Percentiles rank a stretch among this genome's conserved stretches.
phyloP scores from a whole-genome alignment of 2,888 invertebrate species.

The Hypselothyrea guttata region DNA sequence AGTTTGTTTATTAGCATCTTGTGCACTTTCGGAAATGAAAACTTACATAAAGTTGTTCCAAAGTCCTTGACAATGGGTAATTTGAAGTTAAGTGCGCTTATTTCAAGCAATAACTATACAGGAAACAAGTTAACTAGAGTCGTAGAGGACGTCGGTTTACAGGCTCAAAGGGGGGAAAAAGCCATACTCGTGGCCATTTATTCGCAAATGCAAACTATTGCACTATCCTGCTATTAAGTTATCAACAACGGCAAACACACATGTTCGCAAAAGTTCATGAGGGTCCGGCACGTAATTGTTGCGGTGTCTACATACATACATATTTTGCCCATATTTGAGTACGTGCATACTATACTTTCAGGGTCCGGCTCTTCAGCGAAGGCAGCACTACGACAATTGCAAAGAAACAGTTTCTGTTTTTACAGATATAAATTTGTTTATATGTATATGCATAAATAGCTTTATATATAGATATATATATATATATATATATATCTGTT shows the following conservation, averaged over 20 bases:
- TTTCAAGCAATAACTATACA: conserved; percentile 35
- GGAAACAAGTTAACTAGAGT: conserved; percentile 4
- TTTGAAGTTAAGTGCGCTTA: conserved; percentile 55
- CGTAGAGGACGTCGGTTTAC: neutral
- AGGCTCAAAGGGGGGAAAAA: neutral
- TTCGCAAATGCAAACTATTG: conserved; percentile 55
- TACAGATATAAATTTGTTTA: no score
- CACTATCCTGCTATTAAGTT: conserved; percentile 69
- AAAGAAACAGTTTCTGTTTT: no score
- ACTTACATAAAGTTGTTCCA: conserved; percentile 62
- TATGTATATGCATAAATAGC: no score
- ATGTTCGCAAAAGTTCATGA: conserved; percentile 33
- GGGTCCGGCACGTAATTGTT: conserved; percentile 37
- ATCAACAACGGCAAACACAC: conserved; percentile 63
- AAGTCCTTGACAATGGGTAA: conserved; percentile 67
- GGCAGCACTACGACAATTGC: no score
- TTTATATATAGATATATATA: no score
- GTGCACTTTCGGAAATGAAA: conserved; percentile 33
- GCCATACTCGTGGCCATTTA: conserved; percentile 41
- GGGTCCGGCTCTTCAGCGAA: no score
- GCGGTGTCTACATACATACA: conserved; percentile 12
- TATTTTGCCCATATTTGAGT: neutral
- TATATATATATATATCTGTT: no score
- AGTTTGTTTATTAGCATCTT: neutral
- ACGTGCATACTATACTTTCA: neutral